These are phyloP conservation scores for Andrena camellia DNA, from an alignment of 2,888 invertebrate species.

Conservation along the genomic window DNA sequence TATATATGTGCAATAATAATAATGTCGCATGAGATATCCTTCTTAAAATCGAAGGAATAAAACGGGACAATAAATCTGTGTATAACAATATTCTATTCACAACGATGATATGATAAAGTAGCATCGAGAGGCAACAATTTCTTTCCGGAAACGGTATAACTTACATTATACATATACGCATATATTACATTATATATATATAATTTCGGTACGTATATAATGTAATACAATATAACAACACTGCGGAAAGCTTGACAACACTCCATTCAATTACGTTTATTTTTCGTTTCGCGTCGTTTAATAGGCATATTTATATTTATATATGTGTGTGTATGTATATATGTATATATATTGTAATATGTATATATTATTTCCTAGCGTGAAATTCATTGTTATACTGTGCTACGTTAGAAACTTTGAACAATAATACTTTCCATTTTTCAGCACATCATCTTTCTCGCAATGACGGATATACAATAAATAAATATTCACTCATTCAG, in stretches of 20 bases:
- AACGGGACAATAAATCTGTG: constrained; percentile 54
- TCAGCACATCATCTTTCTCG: constrained; percentile 64
- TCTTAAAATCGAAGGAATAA: constrained; percentile 52
- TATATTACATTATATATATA: constrained; percentile 54
- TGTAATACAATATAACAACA: constrained; percentile 70
- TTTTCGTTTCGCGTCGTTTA: constrained; percentile 52
- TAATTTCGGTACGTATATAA: constrained; percentile 50
- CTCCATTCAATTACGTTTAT: constrained; percentile 73
- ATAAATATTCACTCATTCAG: constrained; percentile 65
- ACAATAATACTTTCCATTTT: constrained; percentile 75
- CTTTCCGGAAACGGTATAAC: constrained; percentile 66
- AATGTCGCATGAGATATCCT: constrained; percentile 51
- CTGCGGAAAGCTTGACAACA: constrained; percentile 73
- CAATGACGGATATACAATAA: constrained; percentile 62
- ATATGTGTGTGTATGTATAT: constrained; percentile 43
- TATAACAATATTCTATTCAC: constrained; percentile 75
- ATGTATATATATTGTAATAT: constrained; percentile 38
- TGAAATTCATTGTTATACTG: constrained; percentile 70
- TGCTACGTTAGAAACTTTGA: constrained; percentile 73
- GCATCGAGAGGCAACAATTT: constrained; percentile 79
- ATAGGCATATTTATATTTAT: constrained; percentile 52
- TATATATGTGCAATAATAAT: constrained; percentile 14
- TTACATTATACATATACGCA: constrained; percentile 67
- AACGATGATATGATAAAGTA: constrained; percentile 81
- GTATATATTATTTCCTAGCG: constrained; percentile 64